Conservation (phyloP, 2,113 vertebrate genomes). For the Petroica traversi region DNA sequence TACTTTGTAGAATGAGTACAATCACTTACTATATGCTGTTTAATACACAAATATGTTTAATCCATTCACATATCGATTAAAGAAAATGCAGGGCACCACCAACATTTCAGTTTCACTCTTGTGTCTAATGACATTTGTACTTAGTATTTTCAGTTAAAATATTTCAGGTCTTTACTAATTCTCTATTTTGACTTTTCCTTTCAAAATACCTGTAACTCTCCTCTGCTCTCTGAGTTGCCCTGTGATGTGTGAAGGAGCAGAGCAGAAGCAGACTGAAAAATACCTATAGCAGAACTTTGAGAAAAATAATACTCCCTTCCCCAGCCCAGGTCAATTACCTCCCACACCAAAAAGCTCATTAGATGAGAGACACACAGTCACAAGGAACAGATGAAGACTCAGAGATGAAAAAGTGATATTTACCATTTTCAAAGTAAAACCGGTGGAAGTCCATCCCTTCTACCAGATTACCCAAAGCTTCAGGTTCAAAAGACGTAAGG, state of each 20-base stretch:
- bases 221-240: not conserved
- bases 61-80: not conserved
- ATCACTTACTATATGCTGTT: too few relatives aligned
- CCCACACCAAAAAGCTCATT: not conserved
- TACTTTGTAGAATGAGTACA: not conserved
- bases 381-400: not conserved
- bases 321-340: not conserved
- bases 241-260: not conserved
- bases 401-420: not conserved
- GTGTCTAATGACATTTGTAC: not conserved
- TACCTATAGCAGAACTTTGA: not conserved
- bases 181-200: not conserved
- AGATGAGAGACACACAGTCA: not conserved
- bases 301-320: not conserved
- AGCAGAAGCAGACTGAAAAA: not conserved
- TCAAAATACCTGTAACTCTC: not conserved
- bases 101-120: not conserved
- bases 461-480: slow-evolving; percentile 95
- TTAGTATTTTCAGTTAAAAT: not conserved
- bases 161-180: not conserved
- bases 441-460: slow-evolving; percentile 98
- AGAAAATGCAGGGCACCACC: not conserved
- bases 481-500: slow-evolving; percentile 95
- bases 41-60: not conserved
- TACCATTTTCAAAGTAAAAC: slow-evolving; percentile 98